phyloP scores from a whole-genome alignment of 2,113 vertebrate species.

The Lagopus muta region DNA sequence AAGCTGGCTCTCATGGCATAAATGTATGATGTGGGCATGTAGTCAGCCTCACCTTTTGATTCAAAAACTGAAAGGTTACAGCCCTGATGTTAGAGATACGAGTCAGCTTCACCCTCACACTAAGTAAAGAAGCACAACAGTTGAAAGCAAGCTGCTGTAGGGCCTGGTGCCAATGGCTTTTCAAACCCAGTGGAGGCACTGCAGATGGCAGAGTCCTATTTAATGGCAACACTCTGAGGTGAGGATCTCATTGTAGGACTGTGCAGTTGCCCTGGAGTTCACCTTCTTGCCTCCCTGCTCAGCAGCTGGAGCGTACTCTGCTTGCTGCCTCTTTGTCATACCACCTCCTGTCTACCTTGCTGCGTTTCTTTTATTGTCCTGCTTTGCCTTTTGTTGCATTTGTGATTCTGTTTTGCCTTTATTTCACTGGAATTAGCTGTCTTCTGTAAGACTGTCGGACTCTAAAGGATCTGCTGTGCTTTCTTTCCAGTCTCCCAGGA shows the following conservation, averaged over 20 bases:
- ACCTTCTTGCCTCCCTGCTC: background rate
- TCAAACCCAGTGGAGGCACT: background rate
- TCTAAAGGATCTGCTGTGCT: constrained; percentile 36
- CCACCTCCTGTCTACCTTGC: background rate
- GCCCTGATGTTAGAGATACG: background rate
- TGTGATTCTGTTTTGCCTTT: background rate
- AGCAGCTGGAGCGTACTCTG: background rate
- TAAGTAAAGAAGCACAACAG: background rate
- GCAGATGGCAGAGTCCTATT: background rate
- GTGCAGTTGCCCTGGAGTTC: background rate
- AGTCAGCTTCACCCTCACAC: background rate
- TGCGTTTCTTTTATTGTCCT: background rate
- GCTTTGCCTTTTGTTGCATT: background rate
- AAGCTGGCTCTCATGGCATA: background rate
- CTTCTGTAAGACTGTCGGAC: constrained; percentile 1
- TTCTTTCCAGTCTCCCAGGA: constrained; percentile 30
- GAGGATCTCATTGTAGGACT: rapidly evolving
- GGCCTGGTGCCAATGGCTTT: background rate
- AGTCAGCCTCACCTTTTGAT: background rate
- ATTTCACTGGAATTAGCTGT: background rate
- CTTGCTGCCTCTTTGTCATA: background rate
- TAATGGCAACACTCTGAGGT: background rate
- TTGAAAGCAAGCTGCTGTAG: background rate
- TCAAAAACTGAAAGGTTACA: background rate
- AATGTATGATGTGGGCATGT: background rate